Evolutionary conservation across 1,140 invertebrate species (phyloP).

Genomic region (Brachionus rubens): DNA sequence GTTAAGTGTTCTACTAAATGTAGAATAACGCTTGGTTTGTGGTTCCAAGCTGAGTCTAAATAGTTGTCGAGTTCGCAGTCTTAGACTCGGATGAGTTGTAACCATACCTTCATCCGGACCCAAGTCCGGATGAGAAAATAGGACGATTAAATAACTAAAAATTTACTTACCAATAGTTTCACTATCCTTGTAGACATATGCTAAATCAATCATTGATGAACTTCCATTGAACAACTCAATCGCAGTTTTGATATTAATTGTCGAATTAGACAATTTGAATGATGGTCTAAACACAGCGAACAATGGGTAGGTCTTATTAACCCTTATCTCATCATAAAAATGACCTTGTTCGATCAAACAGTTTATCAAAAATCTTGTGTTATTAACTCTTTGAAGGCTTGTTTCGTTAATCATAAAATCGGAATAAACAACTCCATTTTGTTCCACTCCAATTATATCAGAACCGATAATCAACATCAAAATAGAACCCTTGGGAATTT

Average conservation of each 20-base stretch:
- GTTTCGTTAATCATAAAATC: background rate
- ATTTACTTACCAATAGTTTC: background rate
- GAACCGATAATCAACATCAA: background rate
- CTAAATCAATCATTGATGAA: background rate
- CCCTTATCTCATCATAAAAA: background rate
- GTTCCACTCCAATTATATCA: background rate
- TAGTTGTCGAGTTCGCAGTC: no score
- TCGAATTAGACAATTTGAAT: background rate
- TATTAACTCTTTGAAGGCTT: background rate
- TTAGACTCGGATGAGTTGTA: no score
- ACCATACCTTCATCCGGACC: no score
- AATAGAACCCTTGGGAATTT: background rate
- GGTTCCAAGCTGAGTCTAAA: no score
- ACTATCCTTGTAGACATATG: background rate
- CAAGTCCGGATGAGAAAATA: no score
- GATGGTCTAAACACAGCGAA: background rate
- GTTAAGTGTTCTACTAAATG: no score
- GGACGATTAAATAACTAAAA: no score
- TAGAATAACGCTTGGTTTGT: no score
- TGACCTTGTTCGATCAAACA: background rate
- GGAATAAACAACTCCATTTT: background rate
- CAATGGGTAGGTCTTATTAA: background rate
- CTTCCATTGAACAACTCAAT: background rate
- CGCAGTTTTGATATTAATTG: background rate
- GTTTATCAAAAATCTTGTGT: constrained; percentile 6